These are phyloP conservation scores for Ichneumoninae sp. DNA, from an alignment of 2,888 invertebrate genomes.

Conservation along the genomic window DNA sequence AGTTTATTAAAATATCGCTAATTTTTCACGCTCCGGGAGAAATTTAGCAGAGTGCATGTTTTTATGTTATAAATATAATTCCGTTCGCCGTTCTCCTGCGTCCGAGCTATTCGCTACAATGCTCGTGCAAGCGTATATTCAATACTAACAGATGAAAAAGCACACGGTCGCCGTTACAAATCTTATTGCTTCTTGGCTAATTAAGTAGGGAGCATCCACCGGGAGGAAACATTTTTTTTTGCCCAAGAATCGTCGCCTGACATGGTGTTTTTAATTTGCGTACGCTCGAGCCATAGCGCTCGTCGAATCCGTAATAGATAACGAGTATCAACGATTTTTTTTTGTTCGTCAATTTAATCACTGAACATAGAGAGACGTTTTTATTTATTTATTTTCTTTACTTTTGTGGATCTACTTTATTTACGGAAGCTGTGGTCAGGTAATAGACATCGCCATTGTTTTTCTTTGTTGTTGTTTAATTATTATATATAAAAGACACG, in stretches of 20 bases:
- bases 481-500: constrained; percentile 63
- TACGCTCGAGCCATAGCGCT: constrained; percentile 37
- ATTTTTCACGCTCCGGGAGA: constrained; percentile 9
- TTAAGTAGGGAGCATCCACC: constrained; percentile 56
- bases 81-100: neutral
- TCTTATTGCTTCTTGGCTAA: constrained; percentile 36
- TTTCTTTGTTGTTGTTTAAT: constrained; percentile 35
- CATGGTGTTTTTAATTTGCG: neutral
- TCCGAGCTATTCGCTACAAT: neutral
- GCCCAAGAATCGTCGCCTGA: constrained; percentile 4
- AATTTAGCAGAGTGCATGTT: constrained; percentile 31
- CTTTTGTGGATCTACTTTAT: constrained; percentile 57
- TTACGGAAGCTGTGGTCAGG: constrained; percentile 66
- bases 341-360: constrained; percentile 54
- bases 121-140: constrained; percentile 2
- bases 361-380: constrained; percentile 63
- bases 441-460: constrained; percentile 65
- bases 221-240: constrained; percentile 25
- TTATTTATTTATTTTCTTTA: constrained; percentile 21
- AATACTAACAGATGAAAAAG: constrained; percentile 49
- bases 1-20: constrained; percentile 60
- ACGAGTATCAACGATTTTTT: constrained; percentile 44
- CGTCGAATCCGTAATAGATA: constrained; percentile 43
- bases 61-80: constrained; percentile 54
- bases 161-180: constrained; percentile 24